Evolutionary conservation across 2,113 vertebrate genomes (phyloP).

Genomic region (Colossoma macropomum): DNA sequence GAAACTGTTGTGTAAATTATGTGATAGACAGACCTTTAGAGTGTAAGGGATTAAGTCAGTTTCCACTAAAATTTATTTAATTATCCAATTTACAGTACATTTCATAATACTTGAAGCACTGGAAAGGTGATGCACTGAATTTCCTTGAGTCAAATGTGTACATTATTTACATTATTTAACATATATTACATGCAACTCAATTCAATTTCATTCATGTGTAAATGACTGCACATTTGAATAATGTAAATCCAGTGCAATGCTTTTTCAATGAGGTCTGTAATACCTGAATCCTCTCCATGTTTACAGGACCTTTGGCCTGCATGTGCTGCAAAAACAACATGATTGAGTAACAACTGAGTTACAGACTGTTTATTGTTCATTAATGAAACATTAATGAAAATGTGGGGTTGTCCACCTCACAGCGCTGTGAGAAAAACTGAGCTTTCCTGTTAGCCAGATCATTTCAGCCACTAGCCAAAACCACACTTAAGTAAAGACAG

Average conservation of each 20-base stretch:
- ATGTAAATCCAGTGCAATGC: not conserved
- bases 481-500: not conserved
- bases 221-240: too few species aligned
- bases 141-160: too few species aligned
- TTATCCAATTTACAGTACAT: too few species aligned
- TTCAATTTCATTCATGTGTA: too few species aligned
- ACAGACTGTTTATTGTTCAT: not conserved
- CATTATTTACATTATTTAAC: too few species aligned
- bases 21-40: too few species aligned
- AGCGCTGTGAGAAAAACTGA: not conserved
- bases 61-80: too few species aligned
- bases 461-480: not conserved
- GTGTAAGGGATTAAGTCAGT: too few species aligned
- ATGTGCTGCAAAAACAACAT: not conserved
- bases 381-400: not conserved
- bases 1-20: too few species aligned
- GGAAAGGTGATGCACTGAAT: too few species aligned
- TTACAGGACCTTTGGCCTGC: not conserved
- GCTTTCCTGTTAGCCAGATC: not conserved
- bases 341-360: not conserved
- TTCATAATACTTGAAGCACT: too few species aligned
- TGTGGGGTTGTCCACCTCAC: not conserved
- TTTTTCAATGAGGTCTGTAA: not conserved
- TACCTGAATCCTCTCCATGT: not conserved
- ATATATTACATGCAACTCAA: too few species aligned